A percentile compares a stretch with the other conserved stretches of the same genome.
These are phyloP conservation scores for Cantharis lateralis DNA, from an alignment of 2,888 invertebrate genomes.

Conservation along the genomic window DNA sequence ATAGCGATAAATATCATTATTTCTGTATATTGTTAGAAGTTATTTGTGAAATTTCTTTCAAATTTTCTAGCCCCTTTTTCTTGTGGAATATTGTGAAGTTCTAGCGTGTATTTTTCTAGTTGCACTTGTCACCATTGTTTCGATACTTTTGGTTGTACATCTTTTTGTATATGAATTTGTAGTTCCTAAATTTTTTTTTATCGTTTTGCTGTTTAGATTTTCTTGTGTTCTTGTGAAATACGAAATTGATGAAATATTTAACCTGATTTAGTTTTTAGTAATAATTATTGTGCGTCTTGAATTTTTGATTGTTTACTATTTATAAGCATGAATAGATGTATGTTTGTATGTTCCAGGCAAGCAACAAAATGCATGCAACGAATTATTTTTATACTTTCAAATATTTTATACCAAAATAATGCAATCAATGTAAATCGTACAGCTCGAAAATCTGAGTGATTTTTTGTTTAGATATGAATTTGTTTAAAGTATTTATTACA, in stretches of 20 bases:
- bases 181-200: not conserved
- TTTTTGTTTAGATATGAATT: not conserved
- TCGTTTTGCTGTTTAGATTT: not conserved
- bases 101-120: not conserved
- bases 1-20: no score
- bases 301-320: not conserved
- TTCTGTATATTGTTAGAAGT: not conserved
- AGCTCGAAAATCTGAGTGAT: not conserved
- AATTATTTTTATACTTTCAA: not conserved
- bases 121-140: not conserved
- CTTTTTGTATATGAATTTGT: not conserved
- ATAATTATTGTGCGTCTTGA: not conserved
- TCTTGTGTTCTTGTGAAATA: not conserved
- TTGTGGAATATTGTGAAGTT: not conserved
- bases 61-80: not conserved
- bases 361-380: not conserved
- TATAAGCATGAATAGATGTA: not conserved
- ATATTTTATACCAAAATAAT: not conserved
- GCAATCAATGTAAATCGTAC: not conserved
- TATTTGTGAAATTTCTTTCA: not conserved
- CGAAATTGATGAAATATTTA: slow-evolving; percentile 2
- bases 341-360: not conserved
- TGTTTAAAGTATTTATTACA: not conserved
- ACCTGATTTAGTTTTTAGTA: slow-evolving; percentile 5
- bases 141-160: not conserved